These are phyloP conservation scores for Solen grandis DNA, from an alignment of 1,140 invertebrate genomes.

Conservation along the genomic window DNA sequence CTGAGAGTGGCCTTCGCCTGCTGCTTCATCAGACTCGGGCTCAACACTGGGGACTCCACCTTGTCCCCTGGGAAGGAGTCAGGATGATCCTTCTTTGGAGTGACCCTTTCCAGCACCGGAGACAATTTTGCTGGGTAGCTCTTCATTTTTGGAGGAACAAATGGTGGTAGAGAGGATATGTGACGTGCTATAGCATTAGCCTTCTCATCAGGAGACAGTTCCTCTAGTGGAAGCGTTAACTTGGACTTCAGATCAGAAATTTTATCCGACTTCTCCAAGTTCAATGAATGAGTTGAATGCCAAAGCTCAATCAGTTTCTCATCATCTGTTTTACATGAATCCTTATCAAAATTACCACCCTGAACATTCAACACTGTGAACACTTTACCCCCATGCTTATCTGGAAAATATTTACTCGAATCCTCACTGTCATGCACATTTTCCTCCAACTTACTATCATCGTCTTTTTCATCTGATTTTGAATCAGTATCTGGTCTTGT, in stretches of 20 bases:
- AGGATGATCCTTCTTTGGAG: conserved; percentile 55
- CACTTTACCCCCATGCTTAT: conserved; percentile 55
- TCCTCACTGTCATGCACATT: conserved; percentile 39
- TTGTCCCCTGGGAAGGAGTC: neutral
- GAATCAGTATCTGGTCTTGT: neutral
- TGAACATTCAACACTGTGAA: conserved; percentile 72
- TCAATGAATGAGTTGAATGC: conserved; percentile 51
- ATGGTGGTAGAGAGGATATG: conserved; percentile 70
- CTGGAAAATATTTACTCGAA: conserved; percentile 32
- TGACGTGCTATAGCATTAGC: conserved; percentile 71
- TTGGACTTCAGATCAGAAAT: conserved; percentile 57
- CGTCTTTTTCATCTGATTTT: neutral
- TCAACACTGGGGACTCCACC: conserved; percentile 15
- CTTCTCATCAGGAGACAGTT: conserved; percentile 67
- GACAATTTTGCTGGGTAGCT: conserved; percentile 67
- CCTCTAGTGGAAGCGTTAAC: conserved; percentile 48
- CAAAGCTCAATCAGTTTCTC: conserved; percentile 76
- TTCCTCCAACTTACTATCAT: neutral
- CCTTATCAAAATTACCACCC: conserved; percentile 42
- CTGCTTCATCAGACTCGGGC: conserved; percentile 60
- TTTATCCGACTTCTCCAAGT: conserved; percentile 27
- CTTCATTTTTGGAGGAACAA: conserved; percentile 75
- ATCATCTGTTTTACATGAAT: conserved; percentile 75
- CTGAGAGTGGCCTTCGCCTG: conserved; percentile 65
- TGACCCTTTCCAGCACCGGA: conserved; percentile 69